Base-by-base conservation (phyloP, 2,113 vertebrate genomes). In the Rhinogobius similis region DNA sequence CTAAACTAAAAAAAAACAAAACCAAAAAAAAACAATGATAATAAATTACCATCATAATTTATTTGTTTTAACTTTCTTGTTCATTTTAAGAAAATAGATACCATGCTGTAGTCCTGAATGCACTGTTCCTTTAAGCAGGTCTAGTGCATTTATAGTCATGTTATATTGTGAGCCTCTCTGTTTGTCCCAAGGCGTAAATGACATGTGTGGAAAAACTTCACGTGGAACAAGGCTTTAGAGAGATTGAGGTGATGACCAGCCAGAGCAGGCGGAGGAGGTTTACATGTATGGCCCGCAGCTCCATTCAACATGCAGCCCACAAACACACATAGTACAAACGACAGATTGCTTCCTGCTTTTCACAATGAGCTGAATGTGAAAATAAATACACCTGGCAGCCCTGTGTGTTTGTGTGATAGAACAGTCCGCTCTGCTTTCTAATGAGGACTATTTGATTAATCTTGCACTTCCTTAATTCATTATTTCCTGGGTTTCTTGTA, bases 311-410 rank as follows among this genome's bases (percentile, higher is more conserved):
- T 9, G 67, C 39, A 61, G 18, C 39, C 68, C 56, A 72, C 20
- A 66, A 26, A 76, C 23, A 41, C 27, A 78, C 59, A 75, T 8
- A 69, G 62, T 32, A 32, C 38, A 18, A 65, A 36, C 36, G 9
- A 59, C 58, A 46, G 16, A 62, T 44, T 43, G 53, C 76, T 77
- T 73, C 64, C 52, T 69, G 62, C 63, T 69, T 58, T 39, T 6
- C 24, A 73, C 65, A 75, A 69, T 70, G 65, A 76, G 10, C 55
- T 69, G 50, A 36, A 62, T 69, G 48, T 56, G 46, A 67, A 66
- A 65, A 63, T 73, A 82, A 84, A 84, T 8, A 75, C 82, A 82
- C 72, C 82, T 86, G 81, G 27, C 58, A n/a, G n/a, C 62, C 5
- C 48, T 80, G 77, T 73, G 39, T 68, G 24, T 65, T 58, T 27